Conservation (phyloP, 2,113 vertebrate genomes). For the Percina caprodes region DNA sequence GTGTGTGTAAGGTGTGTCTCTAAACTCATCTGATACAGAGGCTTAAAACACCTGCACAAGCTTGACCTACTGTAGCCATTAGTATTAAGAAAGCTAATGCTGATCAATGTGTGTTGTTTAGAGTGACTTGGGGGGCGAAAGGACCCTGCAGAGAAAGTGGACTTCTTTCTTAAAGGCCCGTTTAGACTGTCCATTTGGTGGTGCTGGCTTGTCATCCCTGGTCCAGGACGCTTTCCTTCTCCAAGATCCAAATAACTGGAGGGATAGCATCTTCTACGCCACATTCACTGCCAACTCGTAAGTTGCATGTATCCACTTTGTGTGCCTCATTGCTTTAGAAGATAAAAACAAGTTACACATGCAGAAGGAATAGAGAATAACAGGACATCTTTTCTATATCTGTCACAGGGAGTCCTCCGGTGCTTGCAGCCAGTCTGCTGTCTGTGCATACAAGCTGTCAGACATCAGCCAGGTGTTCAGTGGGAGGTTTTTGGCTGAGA, state of each 20-base stretch:
- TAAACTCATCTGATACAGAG: neutral
- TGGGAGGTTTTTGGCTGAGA: constrained; percentile 38
- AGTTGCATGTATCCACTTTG: neutral
- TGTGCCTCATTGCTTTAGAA: neutral
- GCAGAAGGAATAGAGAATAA: neutral
- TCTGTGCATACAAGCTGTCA: constrained; percentile 57
- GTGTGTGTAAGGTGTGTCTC: constrained; percentile 42
- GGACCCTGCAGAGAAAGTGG: constrained; percentile 29
- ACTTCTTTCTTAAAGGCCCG: constrained; percentile 47
- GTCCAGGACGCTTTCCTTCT: constrained; percentile 42
- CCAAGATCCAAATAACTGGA: constrained; percentile 21
- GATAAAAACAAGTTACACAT: neutral
- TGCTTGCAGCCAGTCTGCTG: constrained; percentile 22
- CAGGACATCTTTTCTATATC: neutral
- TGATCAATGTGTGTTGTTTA: neutral
- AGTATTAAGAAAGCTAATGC: neutral
- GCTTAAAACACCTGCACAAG: neutral
- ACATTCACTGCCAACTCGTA: constrained; percentile 34
- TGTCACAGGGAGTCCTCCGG: constrained; percentile 22
- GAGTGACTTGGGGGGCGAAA: constrained; percentile 41
- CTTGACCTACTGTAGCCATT: too few relatives aligned
- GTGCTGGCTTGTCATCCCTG: neutral
- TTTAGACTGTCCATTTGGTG: constrained; percentile 35
- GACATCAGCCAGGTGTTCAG: constrained; percentile 42
- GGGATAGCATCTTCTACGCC: constrained; percentile 27